A percentile compares a stretch with the other conserved stretches of the same genome.
phyloP scores from a whole-genome alignment of 2,888 invertebrate species.

The Hecatera dysodea region DNA sequence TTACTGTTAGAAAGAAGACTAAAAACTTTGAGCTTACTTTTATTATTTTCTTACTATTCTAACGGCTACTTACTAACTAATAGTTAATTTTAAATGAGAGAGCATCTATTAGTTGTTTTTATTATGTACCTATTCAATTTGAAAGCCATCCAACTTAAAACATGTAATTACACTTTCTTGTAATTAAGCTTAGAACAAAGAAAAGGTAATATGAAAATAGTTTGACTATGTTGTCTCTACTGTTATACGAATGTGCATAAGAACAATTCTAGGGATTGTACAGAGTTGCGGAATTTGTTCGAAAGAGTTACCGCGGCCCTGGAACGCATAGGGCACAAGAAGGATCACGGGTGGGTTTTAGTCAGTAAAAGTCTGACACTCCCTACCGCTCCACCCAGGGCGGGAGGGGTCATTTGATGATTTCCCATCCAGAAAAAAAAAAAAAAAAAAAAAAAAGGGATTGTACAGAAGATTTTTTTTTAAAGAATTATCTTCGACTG shows the following conservation, averaged over 20 bases:
- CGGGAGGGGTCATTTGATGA: too few species aligned
- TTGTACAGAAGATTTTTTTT: neutral
- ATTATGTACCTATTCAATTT: conserved; percentile 3
- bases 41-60: neutral
- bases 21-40: neutral
- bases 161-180: neutral
- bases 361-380: too few species aligned
- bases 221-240: neutral
- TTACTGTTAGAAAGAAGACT: neutral
- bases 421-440: too few species aligned
- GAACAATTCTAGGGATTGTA: neutral
- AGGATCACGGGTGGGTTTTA: too few species aligned
- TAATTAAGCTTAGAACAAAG: conserved; percentile 16
- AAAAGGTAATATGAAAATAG: conserved; percentile 4
- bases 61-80: conserved; percentile 6
- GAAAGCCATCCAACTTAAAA: conserved; percentile 5
- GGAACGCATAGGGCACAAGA: too few species aligned
- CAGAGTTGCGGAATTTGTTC: too few species aligned
- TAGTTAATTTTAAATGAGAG: conserved; percentile 5
- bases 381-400: too few species aligned
- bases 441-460: too few species aligned
- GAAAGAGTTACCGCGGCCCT: too few species aligned
- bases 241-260: neutral
- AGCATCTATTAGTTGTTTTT: neutral
- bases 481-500: neutral